Evolutionary conservation across 2,113 vertebrate genomes (phyloP).

Genomic region (Poicephalus meyeri): DNA sequence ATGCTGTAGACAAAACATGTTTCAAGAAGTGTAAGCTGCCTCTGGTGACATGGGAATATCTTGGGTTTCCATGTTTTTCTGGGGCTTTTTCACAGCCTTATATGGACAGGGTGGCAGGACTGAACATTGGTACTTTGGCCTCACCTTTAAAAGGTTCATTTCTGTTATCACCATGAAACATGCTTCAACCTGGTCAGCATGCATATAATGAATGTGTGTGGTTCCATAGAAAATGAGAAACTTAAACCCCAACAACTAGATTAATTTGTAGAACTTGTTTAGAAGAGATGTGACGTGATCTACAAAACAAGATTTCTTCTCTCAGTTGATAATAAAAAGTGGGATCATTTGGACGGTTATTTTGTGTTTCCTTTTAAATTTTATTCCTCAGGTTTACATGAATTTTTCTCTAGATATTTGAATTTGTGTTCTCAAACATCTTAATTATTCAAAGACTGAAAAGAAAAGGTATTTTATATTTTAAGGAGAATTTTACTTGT

Average conservation of each 20-base stretch:
- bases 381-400: background rate
- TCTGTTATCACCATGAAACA: accelerated
- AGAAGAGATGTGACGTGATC: background rate
- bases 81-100: background rate
- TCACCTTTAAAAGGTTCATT: background rate
- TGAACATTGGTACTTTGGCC: too few species aligned
- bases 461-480: background rate
- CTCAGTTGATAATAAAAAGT: background rate
- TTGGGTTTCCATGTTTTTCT: background rate
- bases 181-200: background rate
- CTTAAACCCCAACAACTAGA: background rate
- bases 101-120: background rate
- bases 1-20: background rate
- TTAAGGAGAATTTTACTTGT: background rate
- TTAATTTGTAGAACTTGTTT: background rate
- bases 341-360: background rate
- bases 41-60: background rate
- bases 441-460: background rate
- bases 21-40: background rate
- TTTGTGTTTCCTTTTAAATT: background rate
- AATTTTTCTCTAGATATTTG: background rate
- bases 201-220: background rate
- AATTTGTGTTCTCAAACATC: background rate
- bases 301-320: background rate
- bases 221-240: background rate